Evolutionary conservation across 2,113 vertebrate species (phyloP), one percentile per base, ranked within the genome.

Genomic region (Rhinogobius similis): DNA sequence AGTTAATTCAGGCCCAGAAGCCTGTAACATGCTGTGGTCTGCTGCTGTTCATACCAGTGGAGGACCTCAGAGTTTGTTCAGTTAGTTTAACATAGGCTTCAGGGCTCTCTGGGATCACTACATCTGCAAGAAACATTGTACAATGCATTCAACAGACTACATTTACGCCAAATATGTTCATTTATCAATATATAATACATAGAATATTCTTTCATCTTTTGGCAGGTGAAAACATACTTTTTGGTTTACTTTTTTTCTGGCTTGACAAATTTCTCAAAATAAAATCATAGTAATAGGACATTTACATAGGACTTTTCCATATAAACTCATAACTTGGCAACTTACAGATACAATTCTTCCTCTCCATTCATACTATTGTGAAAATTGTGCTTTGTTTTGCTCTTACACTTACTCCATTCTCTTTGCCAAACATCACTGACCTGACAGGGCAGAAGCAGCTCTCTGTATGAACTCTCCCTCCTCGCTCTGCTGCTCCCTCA

Each of bases 61-160:
- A 88, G 88, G 91, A 93, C 94, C 90, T 96, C 94, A 98, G 95
- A 77, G 94, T 90, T 89, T 95, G 94, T 90, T 97, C 95, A 92
- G 96, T 99, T 92, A 98, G 92, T 93, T 94, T 95, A 94, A 97
- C 91, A 97, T 92, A 98, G 93, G 94, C 96, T 90, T 97, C 97
- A 16, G 95, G 93, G 91, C 92, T 97, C 92, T 97, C 96, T 52
- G 97, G 94, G 81, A 99, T 97, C 92, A 93, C 93, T 95, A 98
- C 86, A 94, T 97, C 96, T 99, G 97, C 75, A 95, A 96, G 89
- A 96, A 91, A 95, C 92, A 93, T 95, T 77, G 62, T 84, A 90
- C 86, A 91, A 89, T 52, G 88, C 72, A 88, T 81, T 91, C 72
- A 91, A 71, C 72, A 36, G 5, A 81, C 68, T 20, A 68, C 46